Evolutionary conservation across 2,113 vertebrate genomes (phyloP).

Genomic region (Suricata suricatta): DNA sequence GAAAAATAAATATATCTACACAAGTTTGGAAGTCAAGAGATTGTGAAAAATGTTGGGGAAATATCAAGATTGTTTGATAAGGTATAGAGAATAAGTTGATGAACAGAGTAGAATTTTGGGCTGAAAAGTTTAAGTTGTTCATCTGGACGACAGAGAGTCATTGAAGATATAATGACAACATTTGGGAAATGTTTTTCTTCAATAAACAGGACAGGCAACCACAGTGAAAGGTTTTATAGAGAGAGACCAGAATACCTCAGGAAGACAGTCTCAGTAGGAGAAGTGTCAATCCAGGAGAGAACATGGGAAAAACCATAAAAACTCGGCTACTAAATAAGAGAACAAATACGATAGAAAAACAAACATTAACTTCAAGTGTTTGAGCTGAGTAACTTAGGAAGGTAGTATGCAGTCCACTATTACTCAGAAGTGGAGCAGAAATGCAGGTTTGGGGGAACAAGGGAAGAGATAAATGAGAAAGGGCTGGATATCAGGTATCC

Average conservation of each 20-base stretch:
- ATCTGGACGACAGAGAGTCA: neutral
- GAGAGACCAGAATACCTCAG: neutral
- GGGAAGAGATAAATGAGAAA: neutral
- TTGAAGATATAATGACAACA: neutral
- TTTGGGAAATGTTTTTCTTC: neutral
- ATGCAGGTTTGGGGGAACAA: neutral
- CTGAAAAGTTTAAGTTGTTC: neutral
- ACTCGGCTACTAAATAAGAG: neutral
- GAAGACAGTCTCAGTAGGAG: neutral
- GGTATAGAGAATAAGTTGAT: neutral
- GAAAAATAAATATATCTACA: neutral
- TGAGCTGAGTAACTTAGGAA: neutral
- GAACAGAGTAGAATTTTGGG: neutral
- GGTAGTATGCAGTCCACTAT: neutral
- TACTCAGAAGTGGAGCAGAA: neutral
- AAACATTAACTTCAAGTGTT: neutral
- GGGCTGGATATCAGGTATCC: too few species aligned
- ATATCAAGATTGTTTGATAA: neutral
- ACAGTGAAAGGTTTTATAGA: neutral
- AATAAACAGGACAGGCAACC: neutral
- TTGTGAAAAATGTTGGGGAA: neutral
- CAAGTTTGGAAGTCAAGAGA: neutral
- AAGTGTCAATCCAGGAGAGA: neutral
- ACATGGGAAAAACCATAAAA: neutral
- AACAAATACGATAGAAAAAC: neutral